phyloP scores from a whole-genome alignment of 2,797 vertebrate species.

The Sebastes cheni region DNA sequence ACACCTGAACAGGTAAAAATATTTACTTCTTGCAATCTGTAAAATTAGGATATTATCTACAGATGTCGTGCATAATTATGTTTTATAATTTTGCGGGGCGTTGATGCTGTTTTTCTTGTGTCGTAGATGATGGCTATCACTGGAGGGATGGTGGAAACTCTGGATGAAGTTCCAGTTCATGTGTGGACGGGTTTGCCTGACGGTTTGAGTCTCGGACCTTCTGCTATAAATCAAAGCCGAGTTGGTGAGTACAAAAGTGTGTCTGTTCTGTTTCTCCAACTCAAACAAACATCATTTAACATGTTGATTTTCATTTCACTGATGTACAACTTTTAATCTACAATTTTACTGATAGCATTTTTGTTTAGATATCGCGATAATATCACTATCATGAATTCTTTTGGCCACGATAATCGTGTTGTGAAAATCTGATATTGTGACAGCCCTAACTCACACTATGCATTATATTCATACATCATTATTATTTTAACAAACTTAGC shows the following conservation, averaged over 20 bases:
- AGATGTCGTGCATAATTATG: accelerated
- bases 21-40: not conserved
- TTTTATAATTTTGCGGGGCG: not conserved
- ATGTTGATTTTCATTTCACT: not conserved
- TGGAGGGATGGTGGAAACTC: constrained; percentile 79
- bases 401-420: too few relatives aligned
- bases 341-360: too few relatives aligned
- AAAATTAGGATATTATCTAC: not conserved
- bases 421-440: too few relatives aligned
- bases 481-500: not conserved
- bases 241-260: constrained; percentile 82
- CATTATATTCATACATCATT: not conserved
- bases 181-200: constrained; percentile 89
- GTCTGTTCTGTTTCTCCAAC: not conserved
- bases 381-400: too few relatives aligned
- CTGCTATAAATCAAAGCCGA: constrained; percentile 87
- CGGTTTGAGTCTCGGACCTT: constrained; percentile 86
- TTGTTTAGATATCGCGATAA: too few relatives aligned
- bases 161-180: constrained; percentile 88
- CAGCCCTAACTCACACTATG: too few relatives aligned
- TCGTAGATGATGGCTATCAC: constrained; percentile 68
- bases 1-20: constrained; percentile 9
- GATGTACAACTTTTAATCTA: not conserved
- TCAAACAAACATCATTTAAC: not conserved
- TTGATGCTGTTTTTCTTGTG: not conserved